These are phyloP conservation scores for Motacilla tschutschensis DNA, from an alignment of 2,113 vertebrate species.

Conservation along the genomic window DNA sequence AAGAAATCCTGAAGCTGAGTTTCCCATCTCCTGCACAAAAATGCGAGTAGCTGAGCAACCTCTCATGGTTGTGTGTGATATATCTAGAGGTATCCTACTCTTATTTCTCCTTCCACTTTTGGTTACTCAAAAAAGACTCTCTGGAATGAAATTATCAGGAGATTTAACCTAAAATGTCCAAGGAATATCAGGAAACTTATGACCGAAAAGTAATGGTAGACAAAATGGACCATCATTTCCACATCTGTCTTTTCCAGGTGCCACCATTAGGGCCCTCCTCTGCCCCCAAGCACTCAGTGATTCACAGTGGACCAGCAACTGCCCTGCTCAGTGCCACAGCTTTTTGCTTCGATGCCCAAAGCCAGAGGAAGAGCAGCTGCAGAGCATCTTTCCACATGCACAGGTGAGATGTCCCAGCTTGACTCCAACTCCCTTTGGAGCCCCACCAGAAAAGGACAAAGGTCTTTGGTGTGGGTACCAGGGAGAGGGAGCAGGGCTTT, in stretches of 20 bases:
- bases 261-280: slow-evolving; percentile 14
- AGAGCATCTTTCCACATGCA: neutral
- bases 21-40: neutral
- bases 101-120: neutral
- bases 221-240: neutral
- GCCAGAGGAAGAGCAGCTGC: neutral
- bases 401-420: neutral
- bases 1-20: neutral
- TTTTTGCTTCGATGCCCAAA: neutral
- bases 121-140: neutral
- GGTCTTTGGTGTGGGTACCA: neutral
- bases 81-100: too few species aligned
- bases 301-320: neutral
- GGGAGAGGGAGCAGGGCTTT: neutral
- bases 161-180: neutral
- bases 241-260: neutral
- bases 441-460: neutral
- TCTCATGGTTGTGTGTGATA: neutral
- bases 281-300: neutral
- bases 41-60: neutral
- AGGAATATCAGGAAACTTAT: neutral
- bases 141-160: neutral
- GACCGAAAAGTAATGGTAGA: neutral
- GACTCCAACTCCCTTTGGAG: neutral
- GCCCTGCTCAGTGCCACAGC: neutral